Base-by-base conservation (phyloP, 2,888 invertebrate genomes). In the Choristoneura rosaceana region DNA sequence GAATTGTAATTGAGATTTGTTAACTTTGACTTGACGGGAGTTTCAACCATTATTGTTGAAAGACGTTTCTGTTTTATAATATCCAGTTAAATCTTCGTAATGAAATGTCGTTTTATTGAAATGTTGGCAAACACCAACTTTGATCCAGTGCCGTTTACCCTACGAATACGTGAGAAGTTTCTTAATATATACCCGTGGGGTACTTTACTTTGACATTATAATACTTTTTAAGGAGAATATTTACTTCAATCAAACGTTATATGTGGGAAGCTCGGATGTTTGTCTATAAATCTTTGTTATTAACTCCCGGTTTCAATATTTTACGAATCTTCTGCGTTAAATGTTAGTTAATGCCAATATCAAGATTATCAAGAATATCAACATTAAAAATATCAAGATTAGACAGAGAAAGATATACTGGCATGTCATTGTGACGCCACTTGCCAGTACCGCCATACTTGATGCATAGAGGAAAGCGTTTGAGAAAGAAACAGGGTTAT, bases 161-260 rank as follows among this genome's bases (percentile, higher is more conserved):
- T 65, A 47, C 52, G 34, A 69, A 52, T n/a, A 71, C 66, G 71
- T 71, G 55, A 66, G 71, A 71, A 71, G 66, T 71, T 66, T 71
- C 43, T 55, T 61, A 71, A 71, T 71, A 66, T 38, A 43, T 43
- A 45, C 34, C 43, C 59, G n/a, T 60, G 38, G 45, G 41, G 55
- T 34, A 14, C 45, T 66, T 71, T 34, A 14, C 45, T 66, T 71
- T 47, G 52, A 71, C 14, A 55, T 66, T 66, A 66, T n/a, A 45
- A 66, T 71, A 66, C 61, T 61, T 61, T 64, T 59, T 58, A 45
- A 25, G 15, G n/a, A n/a, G 14, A 8, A 38, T 59, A 59, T 59
- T 55, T 25, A 38, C 34, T 59, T 59, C 34, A 34, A 38, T n/a
- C n/a, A 38, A 14, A 33, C n/a, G 25, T 25, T 25, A 25, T 25